A percentile compares a stretch with the other conserved stretches of the same genome.
Conservation (phyloP, 35 echinoderm and acorn worm genomes). For the Apostichopus californicus region DNA sequence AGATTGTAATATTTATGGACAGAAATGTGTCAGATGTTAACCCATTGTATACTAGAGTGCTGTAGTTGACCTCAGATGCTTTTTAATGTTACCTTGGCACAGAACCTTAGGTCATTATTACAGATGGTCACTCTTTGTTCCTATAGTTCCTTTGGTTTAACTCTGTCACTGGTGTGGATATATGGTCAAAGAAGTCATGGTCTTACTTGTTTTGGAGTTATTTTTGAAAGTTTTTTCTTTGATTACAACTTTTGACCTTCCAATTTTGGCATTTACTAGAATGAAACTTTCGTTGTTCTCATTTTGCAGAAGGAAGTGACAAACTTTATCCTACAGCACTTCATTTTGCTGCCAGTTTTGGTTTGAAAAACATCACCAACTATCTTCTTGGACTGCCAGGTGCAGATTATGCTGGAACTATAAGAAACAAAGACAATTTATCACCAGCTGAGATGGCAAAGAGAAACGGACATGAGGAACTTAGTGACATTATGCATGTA, state of each 20-base stretch:
- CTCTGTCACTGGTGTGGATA: neutral
- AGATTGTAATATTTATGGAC: too few species aligned
- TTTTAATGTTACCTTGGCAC: too few species aligned
- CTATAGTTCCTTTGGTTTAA: too few species aligned
- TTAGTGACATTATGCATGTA: conserved; percentile 52
- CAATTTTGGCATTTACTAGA: neutral
- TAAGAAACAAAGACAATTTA: conserved; percentile 62
- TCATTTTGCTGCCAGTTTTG: conserved; percentile 83
- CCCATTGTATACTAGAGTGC: too few species aligned
- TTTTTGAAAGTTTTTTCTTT: neutral
- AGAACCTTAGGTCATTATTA: too few species aligned
- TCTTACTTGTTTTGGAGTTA: neutral
- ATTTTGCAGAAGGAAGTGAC: conserved; percentile 19
- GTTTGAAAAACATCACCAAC: conserved; percentile 65
- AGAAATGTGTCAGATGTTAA: too few species aligned
- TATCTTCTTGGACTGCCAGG: conserved; percentile 63
- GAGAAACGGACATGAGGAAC: conserved; percentile 51
- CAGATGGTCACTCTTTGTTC: too few species aligned
- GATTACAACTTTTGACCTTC: neutral
- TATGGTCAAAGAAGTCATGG: neutral
- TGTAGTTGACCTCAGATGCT: too few species aligned
- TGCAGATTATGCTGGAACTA: conserved; percentile 64
- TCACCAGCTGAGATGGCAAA: conserved; percentile 65
- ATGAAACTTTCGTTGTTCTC: neutral
- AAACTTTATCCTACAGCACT: conserved; percentile 71